Evolutionary conservation across 2,888 invertebrate species (phyloP).

Genomic region (Maniola hyperantus): DNA sequence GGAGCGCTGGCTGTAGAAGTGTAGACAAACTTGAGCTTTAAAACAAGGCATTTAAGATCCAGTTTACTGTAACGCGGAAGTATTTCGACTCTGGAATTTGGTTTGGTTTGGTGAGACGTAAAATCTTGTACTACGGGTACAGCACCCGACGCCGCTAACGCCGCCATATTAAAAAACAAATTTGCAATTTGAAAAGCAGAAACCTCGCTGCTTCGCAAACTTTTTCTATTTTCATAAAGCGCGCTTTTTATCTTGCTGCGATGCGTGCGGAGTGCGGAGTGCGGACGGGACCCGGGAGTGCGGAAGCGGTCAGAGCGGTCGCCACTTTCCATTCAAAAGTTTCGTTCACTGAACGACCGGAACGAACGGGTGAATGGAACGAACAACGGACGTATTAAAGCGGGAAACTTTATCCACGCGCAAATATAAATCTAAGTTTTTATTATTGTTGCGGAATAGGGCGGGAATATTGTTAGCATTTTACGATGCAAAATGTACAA

Average conservation of each 20-base stretch:
- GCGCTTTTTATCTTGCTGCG: slow-evolving; percentile 18
- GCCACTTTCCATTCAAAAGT: slow-evolving; percentile 2
- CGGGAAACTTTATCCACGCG: slow-evolving; percentile 22
- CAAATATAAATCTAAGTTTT: slow-evolving; percentile 21
- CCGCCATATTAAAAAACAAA: slow-evolving; percentile 20
- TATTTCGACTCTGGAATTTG: too few species aligned
- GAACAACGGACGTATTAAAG: slow-evolving; percentile 18
- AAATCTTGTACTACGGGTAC: too few species aligned
- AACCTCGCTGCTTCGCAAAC: slow-evolving; percentile 3
- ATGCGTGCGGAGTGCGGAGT: slow-evolving; percentile 15
- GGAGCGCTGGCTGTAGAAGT: too few species aligned
- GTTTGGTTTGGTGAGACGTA: too few species aligned
- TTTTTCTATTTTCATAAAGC: slow-evolving; percentile 21
- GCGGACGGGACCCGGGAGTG: too few species aligned
- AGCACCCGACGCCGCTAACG: neutral
- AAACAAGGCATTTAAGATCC: too few species aligned
- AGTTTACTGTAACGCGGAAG: too few species aligned
- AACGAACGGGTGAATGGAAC: slow-evolving; percentile 3
- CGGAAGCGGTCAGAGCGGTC: neutral
- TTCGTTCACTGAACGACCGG: slow-evolving; percentile 6
- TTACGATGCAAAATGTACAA: neutral
- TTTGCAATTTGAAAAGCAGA: slow-evolving; percentile 14
- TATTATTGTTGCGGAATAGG: slow-evolving; percentile 9
- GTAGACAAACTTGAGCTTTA: too few species aligned
- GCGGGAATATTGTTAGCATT: neutral